Evolutionary conservation across 2,888 invertebrate genomes (phyloP).

Genomic region (Cryptocephalus moraei): DNA sequence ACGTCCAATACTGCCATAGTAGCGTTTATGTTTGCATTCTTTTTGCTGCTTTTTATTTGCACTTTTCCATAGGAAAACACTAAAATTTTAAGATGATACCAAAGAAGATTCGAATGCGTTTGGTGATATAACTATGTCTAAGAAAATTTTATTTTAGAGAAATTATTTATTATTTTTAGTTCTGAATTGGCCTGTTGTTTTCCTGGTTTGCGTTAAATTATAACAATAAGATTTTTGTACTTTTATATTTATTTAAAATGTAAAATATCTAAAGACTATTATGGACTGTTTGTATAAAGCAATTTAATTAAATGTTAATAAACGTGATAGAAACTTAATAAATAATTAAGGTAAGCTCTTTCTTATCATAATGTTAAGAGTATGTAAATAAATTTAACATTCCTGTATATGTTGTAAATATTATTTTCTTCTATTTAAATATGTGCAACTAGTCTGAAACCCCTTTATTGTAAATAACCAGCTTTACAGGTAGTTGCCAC

Average conservation of each 20-base stretch:
- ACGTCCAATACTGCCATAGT: slow-evolving; percentile 36
- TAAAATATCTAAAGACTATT: slow-evolving; percentile 3
- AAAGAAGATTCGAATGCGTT: too few species aligned
- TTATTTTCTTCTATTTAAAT: slow-evolving; percentile 4
- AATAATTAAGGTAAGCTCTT: slow-evolving; percentile 16
- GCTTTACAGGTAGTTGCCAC: slow-evolving; percentile 21
- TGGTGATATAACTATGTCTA: not conserved
- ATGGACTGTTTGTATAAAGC: slow-evolving; percentile 12
- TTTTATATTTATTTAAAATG: not conserved
- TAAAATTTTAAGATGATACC: too few species aligned
- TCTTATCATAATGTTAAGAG: slow-evolving; percentile 7
- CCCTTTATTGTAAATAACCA: slow-evolving; percentile 15
- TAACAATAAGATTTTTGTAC: not conserved
- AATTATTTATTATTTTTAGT: not conserved
- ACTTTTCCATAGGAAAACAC: too few species aligned
- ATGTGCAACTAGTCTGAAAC: slow-evolving; percentile 25
- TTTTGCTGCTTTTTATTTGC: not conserved
- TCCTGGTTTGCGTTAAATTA: too few species aligned
- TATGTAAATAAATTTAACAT: slow-evolving; percentile 11
- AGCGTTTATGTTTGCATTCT: slow-evolving; percentile 7
- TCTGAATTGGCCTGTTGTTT: not conserved
- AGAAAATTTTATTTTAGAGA: not conserved
- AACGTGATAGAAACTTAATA: slow-evolving; percentile 27
- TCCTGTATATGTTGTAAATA: slow-evolving; percentile 14
- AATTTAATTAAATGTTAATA: slow-evolving; percentile 10